Percentiles rank a stretch among this genome's conserved stretches.
These are phyloP conservation scores for Pomatorhinus ruficollis DNA, from an alignment of 2,113 vertebrate genomes.

Conservation along the genomic window DNA sequence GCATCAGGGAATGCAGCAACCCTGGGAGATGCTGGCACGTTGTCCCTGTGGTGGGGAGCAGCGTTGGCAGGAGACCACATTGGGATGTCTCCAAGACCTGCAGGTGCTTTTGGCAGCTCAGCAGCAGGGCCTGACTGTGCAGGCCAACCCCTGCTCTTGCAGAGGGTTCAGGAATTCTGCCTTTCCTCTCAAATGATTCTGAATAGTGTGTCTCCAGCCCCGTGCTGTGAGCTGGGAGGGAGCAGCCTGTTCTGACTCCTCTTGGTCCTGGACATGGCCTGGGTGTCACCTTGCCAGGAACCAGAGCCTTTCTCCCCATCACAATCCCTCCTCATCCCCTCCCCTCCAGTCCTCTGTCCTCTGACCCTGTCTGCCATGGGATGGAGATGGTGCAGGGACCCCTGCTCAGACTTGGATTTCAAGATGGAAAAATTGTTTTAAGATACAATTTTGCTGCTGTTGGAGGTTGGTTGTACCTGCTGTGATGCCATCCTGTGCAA, in stretches of 20 bases:
- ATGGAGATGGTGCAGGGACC: not conserved
- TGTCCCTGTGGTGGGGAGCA: not conserved
- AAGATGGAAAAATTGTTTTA: not conserved
- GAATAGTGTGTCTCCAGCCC: accelerated
- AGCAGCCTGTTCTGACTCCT: not conserved
- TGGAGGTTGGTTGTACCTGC: not conserved
- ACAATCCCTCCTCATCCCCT: not conserved
- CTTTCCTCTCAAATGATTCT: not conserved
- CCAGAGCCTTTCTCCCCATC: not conserved
- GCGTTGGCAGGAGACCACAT: accelerated
- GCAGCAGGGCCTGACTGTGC: not conserved
- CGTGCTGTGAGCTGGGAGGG: not conserved
- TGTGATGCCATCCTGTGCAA: not conserved
- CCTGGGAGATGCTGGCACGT: not conserved
- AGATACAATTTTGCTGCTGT: not conserved
- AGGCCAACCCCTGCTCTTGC: not conserved
- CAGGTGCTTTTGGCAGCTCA: not conserved
- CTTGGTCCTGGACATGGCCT: not conserved
- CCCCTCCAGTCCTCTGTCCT: not conserved
- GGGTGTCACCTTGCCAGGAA: not conserved
- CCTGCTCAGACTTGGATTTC: not conserved
- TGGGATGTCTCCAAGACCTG: not conserved
- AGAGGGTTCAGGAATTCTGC: not conserved
- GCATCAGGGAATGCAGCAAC: not conserved
- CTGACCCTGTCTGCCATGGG: not conserved